Base-by-base conservation (phyloP, 2,888 invertebrate species). In the Scaptomyza flava region DNA sequence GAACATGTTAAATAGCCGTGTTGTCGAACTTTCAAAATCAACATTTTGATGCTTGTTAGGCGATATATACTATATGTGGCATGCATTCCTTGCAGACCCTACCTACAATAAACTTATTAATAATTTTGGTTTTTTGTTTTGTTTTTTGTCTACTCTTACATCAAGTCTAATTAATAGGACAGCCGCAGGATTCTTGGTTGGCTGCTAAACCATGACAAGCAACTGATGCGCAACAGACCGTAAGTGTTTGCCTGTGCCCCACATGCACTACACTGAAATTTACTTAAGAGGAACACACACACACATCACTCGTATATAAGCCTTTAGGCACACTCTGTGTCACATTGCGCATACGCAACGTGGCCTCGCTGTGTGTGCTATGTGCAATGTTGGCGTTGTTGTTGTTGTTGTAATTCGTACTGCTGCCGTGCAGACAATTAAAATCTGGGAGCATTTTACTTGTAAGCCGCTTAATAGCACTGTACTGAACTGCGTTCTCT, bases 381-480 rank as follows among this genome's bases (percentile, higher is more conserved):
- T 41, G 17, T 47, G 47, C 47, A 30, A 17, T 17, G 17, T 17
- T 17, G 17, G 17, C 17, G 17, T 17, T 17, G 17, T 17, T 43
- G 54, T 52, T 51, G 59, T 46, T 45, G 20, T 42, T 48, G 60
- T 23, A 20, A 31, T 23, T 69, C 43, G 41, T 47, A 46, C 61
- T 71, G 72, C 58, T 61, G 47, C 51, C 59, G 59, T 65, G 81
- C 77, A 89, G 86, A 89, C 90, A 90, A 90, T 90, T 90, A 90
- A 90, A 90, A 90, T 88, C 90, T 89, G 90, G 90, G 89, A 90
- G 90, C 89, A 88, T 90, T 89, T 90, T 89, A 68, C 74, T 65
- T 79, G 81, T 80, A 90, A 90, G 90, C 90, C 90, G 90, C 90
- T 90, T 90, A 90, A 90, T 90, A 90, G 90, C 83, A 77, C 68